A percentile compares a stretch with the other conserved stretches of the same genome.
These are phyloP conservation scores for Oreochromis mossambicus DNA, from an alignment of 2,797 vertebrate genomes.

Conservation along the genomic window DNA sequence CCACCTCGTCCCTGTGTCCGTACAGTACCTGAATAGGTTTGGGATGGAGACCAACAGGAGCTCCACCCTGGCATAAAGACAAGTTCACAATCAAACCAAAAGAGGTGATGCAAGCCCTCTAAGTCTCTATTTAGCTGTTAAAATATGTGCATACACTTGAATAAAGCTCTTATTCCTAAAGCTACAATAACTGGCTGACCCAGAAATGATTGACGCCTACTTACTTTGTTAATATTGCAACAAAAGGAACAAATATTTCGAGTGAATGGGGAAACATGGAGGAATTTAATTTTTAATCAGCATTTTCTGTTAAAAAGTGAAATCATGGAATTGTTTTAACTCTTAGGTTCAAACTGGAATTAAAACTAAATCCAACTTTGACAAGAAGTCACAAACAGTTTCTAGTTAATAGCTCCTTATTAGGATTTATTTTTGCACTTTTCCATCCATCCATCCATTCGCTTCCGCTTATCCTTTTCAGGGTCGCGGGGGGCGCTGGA, in stretches of 20 bases:
- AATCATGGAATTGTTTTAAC: not conserved
- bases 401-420: not conserved
- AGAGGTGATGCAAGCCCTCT: not conserved
- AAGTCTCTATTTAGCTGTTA: not conserved
- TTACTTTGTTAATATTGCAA: not conserved
- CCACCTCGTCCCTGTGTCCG: slow-evolving; percentile 89
- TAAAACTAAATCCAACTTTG: not conserved
- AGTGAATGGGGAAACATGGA: not conserved
- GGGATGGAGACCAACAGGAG: slow-evolving; percentile 82
- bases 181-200: not conserved
- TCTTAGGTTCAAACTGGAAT: not conserved
- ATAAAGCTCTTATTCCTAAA: not conserved
- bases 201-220: not conserved
- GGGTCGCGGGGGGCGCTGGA: too few species aligned
- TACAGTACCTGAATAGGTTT: slow-evolving; percentile 95
- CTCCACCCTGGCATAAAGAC: slow-evolving; percentile 79
- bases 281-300: not conserved
- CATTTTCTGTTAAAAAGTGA: not conserved
- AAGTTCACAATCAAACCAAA: not conserved
- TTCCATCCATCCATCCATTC: too few species aligned
- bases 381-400: not conserved
- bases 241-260: not conserved
- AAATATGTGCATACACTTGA: rapidly evolving
- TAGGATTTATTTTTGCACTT: not conserved
- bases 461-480: too few species aligned